Conservation (phyloP, 2,888 invertebrate species). For the Drosophila algonquin region DNA sequence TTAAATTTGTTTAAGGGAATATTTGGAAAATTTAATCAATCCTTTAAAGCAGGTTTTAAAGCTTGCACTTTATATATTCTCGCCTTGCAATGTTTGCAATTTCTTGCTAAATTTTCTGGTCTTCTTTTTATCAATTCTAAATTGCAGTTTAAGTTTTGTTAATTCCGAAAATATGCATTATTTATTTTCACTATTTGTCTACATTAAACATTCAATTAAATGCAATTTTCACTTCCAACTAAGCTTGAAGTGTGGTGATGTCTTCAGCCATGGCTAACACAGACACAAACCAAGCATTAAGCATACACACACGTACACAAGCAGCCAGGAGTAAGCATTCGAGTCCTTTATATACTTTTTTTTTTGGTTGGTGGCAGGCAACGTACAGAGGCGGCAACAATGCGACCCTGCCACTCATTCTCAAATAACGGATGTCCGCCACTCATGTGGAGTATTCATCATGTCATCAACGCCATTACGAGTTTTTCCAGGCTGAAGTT, state of each 20-base stretch:
- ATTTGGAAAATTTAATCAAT: too few species aligned
- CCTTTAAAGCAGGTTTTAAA: too few species aligned
- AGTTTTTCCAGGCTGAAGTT: conserved; percentile 39
- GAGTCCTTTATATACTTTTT: not conserved
- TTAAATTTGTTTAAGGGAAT: too few species aligned
- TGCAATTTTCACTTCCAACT: conserved; percentile 15
- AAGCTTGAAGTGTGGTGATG: conserved; percentile 19
- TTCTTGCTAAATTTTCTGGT: too few species aligned
- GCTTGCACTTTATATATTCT: too few species aligned
- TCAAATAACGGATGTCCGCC: conserved; percentile 62
- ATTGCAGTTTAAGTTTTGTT: not conserved
- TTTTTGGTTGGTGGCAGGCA: conserved; percentile 21
- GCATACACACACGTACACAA: not conserved
- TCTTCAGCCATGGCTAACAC: not conserved
- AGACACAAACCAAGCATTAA: conserved; percentile 5
- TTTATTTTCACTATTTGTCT: not conserved
- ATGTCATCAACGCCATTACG: conserved; percentile 61
- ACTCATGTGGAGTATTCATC: conserved; percentile 66
- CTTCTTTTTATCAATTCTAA: too few species aligned
- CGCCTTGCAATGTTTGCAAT: too few species aligned
- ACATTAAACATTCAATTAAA: conserved; percentile 30
- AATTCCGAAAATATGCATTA: not conserved
- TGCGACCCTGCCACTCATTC: conserved; percentile 37
- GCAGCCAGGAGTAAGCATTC: not conserved
- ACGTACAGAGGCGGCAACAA: conserved; percentile 13